Evolutionary conservation across 2,797 vertebrate genomes (phyloP).

Genomic region (Trematomus bernacchii): DNA sequence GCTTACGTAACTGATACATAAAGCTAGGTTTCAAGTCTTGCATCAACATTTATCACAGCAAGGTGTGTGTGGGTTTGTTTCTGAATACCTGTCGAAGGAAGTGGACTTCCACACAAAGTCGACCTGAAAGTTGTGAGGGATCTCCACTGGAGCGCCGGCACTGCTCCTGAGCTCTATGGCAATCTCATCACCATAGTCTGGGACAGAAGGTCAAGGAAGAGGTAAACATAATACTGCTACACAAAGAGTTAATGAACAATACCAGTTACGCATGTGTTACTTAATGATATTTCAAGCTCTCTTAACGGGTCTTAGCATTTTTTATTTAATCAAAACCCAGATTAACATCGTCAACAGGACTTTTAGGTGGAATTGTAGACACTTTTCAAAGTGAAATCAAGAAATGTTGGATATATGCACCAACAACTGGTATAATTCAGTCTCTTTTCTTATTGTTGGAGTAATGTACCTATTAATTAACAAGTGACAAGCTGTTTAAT

Average conservation of each 20-base stretch:
- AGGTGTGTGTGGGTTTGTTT: not conserved
- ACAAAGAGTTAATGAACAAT: not conserved
- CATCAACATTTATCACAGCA: not conserved
- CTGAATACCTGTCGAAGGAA: constrained; percentile 92
- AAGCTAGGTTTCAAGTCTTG: not conserved
- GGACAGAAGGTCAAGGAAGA: constrained; percentile 65
- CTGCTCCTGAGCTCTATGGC: constrained; percentile 96
- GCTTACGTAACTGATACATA: constrained; percentile 1
- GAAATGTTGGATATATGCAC: not conserved
- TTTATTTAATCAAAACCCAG: not conserved
- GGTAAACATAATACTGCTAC: not conserved
- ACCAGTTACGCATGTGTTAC: not conserved
- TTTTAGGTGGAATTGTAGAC: not conserved
- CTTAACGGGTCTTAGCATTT: not conserved
- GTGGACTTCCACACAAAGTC: constrained; percentile 98
- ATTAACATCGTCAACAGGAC: not conserved
- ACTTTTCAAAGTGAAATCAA: not conserved
- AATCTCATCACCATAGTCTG: constrained; percentile 97
- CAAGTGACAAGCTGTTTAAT: not conserved
- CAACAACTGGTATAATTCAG: not conserved
- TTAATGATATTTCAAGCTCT: not conserved
- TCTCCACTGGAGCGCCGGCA: constrained; percentile 93
- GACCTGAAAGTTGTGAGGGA: constrained; percentile 96
- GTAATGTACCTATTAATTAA: not conserved
- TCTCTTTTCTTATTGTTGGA: not conserved